Evolutionary conservation across 1,140 invertebrate genomes (phyloP).

Genomic region (Brachionus calyciflorus): DNA sequence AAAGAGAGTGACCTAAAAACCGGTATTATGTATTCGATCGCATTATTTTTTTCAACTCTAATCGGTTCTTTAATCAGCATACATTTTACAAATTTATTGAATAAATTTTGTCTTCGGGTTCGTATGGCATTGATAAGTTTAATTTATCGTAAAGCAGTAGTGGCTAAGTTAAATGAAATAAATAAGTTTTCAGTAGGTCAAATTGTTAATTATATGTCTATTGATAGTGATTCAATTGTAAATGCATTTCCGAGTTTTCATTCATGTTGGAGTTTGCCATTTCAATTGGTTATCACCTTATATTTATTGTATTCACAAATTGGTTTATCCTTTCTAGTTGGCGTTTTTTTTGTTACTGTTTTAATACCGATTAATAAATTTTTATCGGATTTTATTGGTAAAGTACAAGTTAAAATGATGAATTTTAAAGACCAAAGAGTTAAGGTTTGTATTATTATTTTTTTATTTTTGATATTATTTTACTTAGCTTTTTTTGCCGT

Average conservation of each 20-base stretch:
- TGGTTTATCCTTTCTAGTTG: conserved; percentile 83
- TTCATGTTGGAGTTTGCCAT: conserved; percentile 89
- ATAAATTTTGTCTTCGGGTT: conserved; percentile 80
- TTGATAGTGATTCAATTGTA: conserved; percentile 86
- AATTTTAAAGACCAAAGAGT: conserved; percentile 83
- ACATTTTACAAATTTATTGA: conserved; percentile 85
- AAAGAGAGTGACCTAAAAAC: conserved; percentile 65
- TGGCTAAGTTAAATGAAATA: conserved; percentile 51
- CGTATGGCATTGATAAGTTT: conserved; percentile 75
- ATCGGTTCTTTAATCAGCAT: conserved; percentile 72
- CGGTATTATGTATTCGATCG: conserved; percentile 77
- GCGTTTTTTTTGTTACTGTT: conserved; percentile 77
- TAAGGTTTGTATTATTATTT: conserved; percentile 63
- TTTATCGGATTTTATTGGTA: conserved; percentile 83
- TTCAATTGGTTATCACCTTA: conserved; percentile 67
- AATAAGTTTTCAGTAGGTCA: conserved; percentile 68
- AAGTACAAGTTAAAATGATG: conserved; percentile 84
- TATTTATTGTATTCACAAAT: conserved; percentile 70
- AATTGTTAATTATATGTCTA: conserved; percentile 87
- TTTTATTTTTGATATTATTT: too few relatives aligned
- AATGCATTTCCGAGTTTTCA: conserved; percentile 94
- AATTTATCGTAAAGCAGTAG: conserved; percentile 79
- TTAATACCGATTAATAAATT: conserved; percentile 90
- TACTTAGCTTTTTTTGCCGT: too few relatives aligned
- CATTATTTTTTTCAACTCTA: conserved; percentile 64